Percentiles rank a stretch among this genome's conserved stretches.
phyloP scores from a whole-genome alignment of 1,140 invertebrate genomes.

The Scaptomyza graminum region DNA sequence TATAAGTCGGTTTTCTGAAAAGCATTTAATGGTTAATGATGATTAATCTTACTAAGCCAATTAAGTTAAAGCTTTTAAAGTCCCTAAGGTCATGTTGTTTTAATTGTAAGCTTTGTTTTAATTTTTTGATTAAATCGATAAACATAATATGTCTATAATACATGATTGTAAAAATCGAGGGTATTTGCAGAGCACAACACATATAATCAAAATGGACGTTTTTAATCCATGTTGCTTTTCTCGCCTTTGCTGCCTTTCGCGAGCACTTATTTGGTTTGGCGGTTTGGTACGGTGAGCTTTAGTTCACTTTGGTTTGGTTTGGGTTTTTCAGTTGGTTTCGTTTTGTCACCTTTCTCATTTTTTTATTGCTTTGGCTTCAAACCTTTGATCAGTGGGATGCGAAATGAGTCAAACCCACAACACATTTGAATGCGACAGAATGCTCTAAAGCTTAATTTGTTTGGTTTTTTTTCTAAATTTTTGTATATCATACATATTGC shows the following conservation, averaged over 20 bases:
- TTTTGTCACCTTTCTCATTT: not conserved
- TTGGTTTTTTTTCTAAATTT: not conserved
- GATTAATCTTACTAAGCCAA: no score
- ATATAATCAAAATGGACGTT: not conserved
- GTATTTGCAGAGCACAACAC: conserved; percentile 22
- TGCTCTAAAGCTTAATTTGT: conserved; percentile 12
- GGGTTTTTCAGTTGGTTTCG: conserved; percentile 21
- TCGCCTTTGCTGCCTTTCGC: conserved; percentile 60
- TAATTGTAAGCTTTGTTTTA: no score
- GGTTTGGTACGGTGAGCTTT: conserved; percentile 56
- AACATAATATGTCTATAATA: no score
- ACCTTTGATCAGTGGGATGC: conserved; percentile 43
- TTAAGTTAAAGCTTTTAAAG: no score
- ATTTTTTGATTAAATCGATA: no score
- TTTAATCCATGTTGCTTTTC: conserved; percentile 41
- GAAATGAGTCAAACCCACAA: conserved; percentile 48
- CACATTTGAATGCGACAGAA: conserved; percentile 1
- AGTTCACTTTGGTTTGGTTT: not conserved
- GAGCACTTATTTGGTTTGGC: conserved; percentile 74
- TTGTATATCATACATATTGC: no score
- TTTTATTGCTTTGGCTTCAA: conserved; percentile 57
- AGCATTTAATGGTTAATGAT: no score
- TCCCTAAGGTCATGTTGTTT: no score
- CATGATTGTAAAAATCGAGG: no score
- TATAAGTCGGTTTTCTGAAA: no score